Percentiles rank a stretch among this genome's conserved stretches.
Conservation (phyloP, 2,113 vertebrate genomes). For the Ammospiza caudacuta region DNA sequence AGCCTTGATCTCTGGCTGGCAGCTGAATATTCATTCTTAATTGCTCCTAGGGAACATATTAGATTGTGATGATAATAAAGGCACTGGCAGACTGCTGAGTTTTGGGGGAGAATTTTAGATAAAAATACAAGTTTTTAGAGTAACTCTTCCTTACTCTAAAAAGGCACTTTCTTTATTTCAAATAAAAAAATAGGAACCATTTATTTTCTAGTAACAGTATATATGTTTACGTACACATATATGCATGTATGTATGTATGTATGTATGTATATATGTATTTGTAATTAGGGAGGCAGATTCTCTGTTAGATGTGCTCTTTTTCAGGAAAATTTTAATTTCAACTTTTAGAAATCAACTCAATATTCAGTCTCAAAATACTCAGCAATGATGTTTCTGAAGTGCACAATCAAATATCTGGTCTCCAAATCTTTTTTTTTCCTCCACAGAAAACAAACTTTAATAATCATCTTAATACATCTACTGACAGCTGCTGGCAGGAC, state of each 20-base stretch:
- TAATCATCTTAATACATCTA: background rate
- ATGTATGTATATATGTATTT: background rate
- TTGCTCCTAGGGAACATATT: background rate
- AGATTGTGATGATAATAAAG: background rate
- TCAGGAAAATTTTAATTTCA: background rate
- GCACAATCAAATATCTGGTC: background rate
- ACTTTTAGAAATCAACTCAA: background rate
- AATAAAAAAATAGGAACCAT: background rate
- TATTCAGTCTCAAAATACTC: background rate
- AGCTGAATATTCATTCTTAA: background rate
- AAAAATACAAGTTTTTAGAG: background rate
- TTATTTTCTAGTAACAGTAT: background rate
- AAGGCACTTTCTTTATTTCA: background rate
- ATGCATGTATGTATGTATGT: accelerated
- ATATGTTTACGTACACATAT: no score
- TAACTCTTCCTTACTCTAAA: background rate
- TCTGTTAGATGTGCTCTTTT: background rate
- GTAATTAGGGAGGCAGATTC: background rate
- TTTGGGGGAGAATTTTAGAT: background rate
- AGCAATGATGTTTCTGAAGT: background rate
- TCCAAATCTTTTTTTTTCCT: background rate
- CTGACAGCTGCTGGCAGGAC: background rate
- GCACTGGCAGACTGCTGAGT: background rate
- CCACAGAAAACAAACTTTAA: background rate
- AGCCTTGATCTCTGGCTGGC: background rate